Conservation (phyloP, 2,888 invertebrate genomes). For the Agonopterix alstromeriana region DNA sequence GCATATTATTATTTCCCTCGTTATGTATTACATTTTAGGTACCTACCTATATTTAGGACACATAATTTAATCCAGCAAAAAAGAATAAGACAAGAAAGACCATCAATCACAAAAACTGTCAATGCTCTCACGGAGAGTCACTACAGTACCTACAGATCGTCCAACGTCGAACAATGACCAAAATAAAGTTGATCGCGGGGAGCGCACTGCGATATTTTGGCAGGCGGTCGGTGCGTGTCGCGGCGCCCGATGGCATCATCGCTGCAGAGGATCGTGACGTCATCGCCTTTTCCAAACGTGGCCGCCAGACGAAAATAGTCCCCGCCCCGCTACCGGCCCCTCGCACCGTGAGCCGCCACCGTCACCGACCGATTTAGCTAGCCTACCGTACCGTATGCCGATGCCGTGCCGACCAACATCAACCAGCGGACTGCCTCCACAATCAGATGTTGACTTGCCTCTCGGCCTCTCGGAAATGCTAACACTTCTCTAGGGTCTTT, state of each 20-base stretch:
- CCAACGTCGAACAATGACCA: conserved; percentile 55
- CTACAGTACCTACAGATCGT: conserved; percentile 21
- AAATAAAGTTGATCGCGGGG: conserved; percentile 66
- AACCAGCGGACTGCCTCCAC: conserved; percentile 26
- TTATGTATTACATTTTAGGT: too few species aligned
- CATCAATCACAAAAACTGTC: background rate
- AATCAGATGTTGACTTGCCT: conserved; percentile 1
- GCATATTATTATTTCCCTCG: too few species aligned
- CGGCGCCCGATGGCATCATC: conserved; percentile 72
- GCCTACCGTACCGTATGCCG: conserved; percentile 13
- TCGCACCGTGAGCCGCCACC: conserved; percentile 59
- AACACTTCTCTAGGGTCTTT: too few species aligned
- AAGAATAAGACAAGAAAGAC: background rate
- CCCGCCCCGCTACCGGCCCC: conserved; percentile 65
- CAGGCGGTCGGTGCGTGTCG: conserved; percentile 67
- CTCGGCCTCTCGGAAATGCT: background rate
- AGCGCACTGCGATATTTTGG: conserved; percentile 69
- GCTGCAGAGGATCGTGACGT: conserved; percentile 71
- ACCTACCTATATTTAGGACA: too few species aligned
- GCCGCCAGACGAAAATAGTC: conserved; percentile 76
- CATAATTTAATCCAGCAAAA: background rate
- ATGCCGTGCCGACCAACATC: conserved; percentile 24
- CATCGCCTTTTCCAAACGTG: conserved; percentile 75
- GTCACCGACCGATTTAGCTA: conserved; percentile 72
- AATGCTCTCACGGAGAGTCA: background rate